Percentiles rank a stretch among this genome's conserved stretches.
Evolutionary conservation across 2,113 vertebrate species (phyloP).

Genomic region (Archilochus colubris): DNA sequence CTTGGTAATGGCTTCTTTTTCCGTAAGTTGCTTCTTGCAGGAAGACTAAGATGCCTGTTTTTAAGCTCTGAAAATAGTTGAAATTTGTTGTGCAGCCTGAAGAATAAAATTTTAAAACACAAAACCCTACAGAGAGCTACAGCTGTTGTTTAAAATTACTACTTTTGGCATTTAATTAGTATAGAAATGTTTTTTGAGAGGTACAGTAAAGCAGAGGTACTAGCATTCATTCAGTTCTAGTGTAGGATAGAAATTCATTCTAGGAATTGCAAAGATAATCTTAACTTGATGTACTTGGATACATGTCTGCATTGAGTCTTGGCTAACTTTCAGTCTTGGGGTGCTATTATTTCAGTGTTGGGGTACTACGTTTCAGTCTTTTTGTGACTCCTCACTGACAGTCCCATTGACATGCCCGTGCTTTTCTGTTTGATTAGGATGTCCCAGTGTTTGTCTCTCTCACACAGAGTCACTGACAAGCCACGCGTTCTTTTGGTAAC

Average conservation of each 20-base stretch:
- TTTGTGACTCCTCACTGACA: background rate
- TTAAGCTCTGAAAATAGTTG: background rate
- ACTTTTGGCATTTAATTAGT: background rate
- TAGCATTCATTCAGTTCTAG: background rate
- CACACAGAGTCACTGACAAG: background rate
- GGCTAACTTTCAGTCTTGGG: background rate
- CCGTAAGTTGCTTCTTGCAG: background rate
- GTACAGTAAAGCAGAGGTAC: background rate
- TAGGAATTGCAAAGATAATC: background rate
- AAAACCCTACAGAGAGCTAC: background rate
- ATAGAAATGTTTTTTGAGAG: background rate
- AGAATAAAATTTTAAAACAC: background rate
- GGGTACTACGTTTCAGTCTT: background rate
- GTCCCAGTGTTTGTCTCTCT: background rate
- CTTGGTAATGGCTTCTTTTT: background rate
- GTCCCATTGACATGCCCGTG: accelerated
- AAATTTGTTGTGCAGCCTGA: background rate
- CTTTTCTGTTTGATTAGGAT: background rate
- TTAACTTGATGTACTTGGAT: background rate
- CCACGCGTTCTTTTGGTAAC: background rate
- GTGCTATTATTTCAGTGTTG: background rate
- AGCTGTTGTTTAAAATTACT: background rate
- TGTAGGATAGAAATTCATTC: background rate
- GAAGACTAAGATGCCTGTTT: background rate
- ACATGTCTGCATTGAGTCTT: background rate